Evolutionary conservation across 2,113 vertebrate species (phyloP), one percentile per base, ranked within the genome.

Genomic region (Bombycilla garrulus): DNA sequence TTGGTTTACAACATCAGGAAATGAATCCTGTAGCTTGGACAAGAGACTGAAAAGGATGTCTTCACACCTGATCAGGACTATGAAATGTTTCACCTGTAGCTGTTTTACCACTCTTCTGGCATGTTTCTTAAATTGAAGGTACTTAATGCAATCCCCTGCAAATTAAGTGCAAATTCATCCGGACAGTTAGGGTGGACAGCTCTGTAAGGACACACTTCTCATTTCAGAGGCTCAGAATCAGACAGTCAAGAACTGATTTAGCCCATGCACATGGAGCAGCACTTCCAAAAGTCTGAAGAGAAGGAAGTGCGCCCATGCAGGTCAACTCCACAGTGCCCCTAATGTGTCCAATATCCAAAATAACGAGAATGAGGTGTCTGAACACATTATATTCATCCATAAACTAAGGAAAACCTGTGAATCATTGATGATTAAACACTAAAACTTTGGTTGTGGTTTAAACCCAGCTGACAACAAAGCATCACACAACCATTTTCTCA

Each of bases 211-310:
- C 22, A 35, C 8, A 13, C 1, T 57, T 71, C 44, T 15, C 0
- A 1, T 45, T 73, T 78, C 33, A 54, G 20, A 22, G 17, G 17
- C 18, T 83, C 81, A 62, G 73, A 77, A 77, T 23, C 64, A 14
- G 44, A 18, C 16, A 82, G 17, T 11, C 20, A 57, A 29, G 24
- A 25, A 53, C 33, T 50, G 53, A 48, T 8, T 73, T 56, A 65
- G 12, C 7, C 19, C 9, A 33, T 0, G 0, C 12, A 21, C 0
- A 0, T 16, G 19, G 21, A 70, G 10, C 4, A 70, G 69, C 26
- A 56, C 22, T 44, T 92, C 42, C 20, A 73, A 40, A 92, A 81
- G 36, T 48, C 11, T 62, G 29, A 40, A 40, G 36, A 64, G 12
- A 90, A 64, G 5, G 40, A 61, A 81, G 6, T 12, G 15, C 31